Base-by-base conservation (phyloP, 2,113 vertebrate genomes). In the Cercocebus atys region DNA sequence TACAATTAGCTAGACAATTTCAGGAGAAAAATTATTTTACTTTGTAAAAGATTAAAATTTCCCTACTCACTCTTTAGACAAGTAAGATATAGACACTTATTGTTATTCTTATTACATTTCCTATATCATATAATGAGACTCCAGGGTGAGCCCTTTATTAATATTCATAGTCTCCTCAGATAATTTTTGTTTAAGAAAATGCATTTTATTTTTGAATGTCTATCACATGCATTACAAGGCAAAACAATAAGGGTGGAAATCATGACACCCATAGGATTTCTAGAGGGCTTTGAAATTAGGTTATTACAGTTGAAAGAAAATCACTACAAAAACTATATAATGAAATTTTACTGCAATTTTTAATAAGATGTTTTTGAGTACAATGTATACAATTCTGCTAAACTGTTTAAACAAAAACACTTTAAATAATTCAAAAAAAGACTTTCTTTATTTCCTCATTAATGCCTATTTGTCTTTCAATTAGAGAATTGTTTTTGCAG, bases 401-500 rank as follows among this genome's bases (percentile, higher is more conserved):
- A 79, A 70, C 40, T 91, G 0, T 57, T 95, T 59, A 96, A 88
- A 12, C 32, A 93, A 11, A 57, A 84, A 87, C 1, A n/a, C 10
- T 86, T 40, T 84, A 96, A 93, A 6, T 38, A 40, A 1, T 92
- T 82, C 30, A 95, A 92, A 32, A 61, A 11, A 88, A 95, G 27
- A 72, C 2, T 96, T 96, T 84, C 30, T 85, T 92, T 38, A 32
- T 43, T 72, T 87, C 64, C 35, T 90, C 2, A 2, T 89, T 45
- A 85, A 57, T 92, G 66, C 27, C 59, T 98, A 38, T 10, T 25
- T 79, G 86, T 14, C 73, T 70, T 94, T 95, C 82, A 88, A 47
- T 45, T 3, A 3, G 0, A 0, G 50, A 80, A 35, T 81, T 50
- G 0, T 78, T 79, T 89, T 95, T 68, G 43, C 45, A 78, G 12